A percentile compares a stretch with the other conserved stretches of the same genome.
Conservation (phyloP, 2,888 invertebrate species). For the Parnassius smintheus region DNA sequence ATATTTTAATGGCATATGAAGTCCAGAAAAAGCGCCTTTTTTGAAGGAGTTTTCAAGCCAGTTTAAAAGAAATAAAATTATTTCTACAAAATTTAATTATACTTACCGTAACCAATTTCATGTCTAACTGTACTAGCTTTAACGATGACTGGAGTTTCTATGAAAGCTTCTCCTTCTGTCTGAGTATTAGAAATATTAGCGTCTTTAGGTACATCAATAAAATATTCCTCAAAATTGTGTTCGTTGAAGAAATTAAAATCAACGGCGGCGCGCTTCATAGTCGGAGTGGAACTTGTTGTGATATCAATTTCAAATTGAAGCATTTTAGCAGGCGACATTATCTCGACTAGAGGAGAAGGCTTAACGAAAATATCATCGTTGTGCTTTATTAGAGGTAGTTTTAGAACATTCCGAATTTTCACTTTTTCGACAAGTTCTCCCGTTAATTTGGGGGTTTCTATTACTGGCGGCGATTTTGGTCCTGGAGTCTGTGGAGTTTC, state of each 20-base stretch:
- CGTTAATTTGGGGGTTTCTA: constrained; percentile 48
- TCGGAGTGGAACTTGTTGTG: constrained; percentile 61
- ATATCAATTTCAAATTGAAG: constrained; percentile 66
- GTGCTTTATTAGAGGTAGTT: constrained; percentile 57
- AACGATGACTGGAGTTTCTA: constrained; percentile 64
- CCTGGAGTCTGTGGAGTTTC: constrained; percentile 34
- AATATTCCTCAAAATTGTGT: constrained; percentile 61
- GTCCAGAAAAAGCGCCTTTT: too few species aligned
- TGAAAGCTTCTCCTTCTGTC: constrained; percentile 40
- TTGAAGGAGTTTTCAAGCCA: too few species aligned
- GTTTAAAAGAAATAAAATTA: not conserved
- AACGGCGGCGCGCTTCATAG: constrained; percentile 70
- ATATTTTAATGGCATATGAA: too few species aligned
- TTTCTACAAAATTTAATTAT: constrained; percentile 6
- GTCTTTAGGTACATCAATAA: constrained; percentile 44
- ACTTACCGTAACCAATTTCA: constrained; percentile 74
- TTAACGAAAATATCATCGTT: constrained; percentile 62
- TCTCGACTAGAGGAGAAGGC: constrained; percentile 62
- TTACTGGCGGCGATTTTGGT: constrained; percentile 40
- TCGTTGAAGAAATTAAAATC: constrained; percentile 71
- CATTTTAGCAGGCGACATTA: constrained; percentile 75
- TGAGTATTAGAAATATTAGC: constrained; percentile 27
- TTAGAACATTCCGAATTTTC: constrained; percentile 48
- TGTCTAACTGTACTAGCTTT: constrained; percentile 65
- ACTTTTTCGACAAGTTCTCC: constrained; percentile 28